A percentile compares a stretch with the other conserved stretches of the same genome.
Evolutionary conservation across 2,113 vertebrate species (phyloP).

Genomic region (Myrmecophaga tridactyla): DNA sequence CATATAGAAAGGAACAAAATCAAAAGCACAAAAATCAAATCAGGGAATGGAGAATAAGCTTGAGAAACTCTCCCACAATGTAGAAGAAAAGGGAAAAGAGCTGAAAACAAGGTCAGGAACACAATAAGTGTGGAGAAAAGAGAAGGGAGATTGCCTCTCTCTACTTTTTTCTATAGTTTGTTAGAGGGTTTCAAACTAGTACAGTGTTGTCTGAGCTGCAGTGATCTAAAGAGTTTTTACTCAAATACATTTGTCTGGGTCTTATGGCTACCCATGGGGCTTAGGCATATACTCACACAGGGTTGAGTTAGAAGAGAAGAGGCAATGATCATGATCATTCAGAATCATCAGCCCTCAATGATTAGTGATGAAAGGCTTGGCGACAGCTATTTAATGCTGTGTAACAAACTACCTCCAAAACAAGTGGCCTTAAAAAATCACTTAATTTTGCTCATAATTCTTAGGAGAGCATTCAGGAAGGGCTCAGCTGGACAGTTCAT

Average conservation of each 20-base stretch:
- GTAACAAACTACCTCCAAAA: background rate
- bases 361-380: background rate
- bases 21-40: background rate
- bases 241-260: background rate
- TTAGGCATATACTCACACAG: background rate
- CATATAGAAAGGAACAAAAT: background rate
- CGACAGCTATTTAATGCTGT: background rate
- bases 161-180: background rate
- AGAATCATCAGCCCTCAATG: background rate
- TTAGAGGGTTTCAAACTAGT: background rate
- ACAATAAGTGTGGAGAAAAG: background rate
- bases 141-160: background rate
- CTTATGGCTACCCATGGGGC: background rate
- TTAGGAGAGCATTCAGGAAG: background rate
- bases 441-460: background rate
- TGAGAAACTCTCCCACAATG: background rate
- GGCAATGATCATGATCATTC: background rate
- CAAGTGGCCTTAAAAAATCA: background rate
- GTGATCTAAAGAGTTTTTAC: background rate
- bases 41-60: background rate
- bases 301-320: background rate
- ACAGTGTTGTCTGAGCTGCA: background rate
- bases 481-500: background rate
- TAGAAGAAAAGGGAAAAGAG: background rate
- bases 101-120: background rate